Evolutionary conservation across 2,888 invertebrate species (phyloP), one percentile per base, ranked within the genome.

Genomic region (Sinopyrophorus schimmeli): DNA sequence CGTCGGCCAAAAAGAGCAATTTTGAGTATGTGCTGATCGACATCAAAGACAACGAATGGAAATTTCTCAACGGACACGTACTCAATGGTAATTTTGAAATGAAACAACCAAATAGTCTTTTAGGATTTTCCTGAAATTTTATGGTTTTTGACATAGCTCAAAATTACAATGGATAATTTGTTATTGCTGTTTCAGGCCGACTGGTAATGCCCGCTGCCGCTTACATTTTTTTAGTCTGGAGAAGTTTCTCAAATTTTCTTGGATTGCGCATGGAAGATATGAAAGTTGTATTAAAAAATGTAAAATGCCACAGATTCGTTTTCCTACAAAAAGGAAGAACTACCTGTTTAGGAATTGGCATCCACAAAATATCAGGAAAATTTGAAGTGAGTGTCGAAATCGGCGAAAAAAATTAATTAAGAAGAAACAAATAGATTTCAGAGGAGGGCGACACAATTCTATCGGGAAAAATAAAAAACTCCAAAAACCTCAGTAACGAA

Each of bases 11-110:
- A 62, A 80, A 80, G 44, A 82, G 82, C 18, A 84, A 86, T 0
- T 86, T 87, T 59, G 76, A 84, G 28, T 73, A 76, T 0, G 77
- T 86, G 10, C 69, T 77, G 12, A 75, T 88, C 60, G 77, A 80
- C 10, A 73, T 85, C 3, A 71, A 72, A 0, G 83, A 85, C 54
- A 85, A 86, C 47, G 81, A 83, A 61, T 82, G 80, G 64, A 83
- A 85, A 38, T 92, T 81, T 64, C 77, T 92, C 71, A 73, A 75
- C 17, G 92, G 90, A 0, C 94, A 95, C 71, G 79, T 84, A 5
- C 87, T 95, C 51, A 92, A 95, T 71, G 90, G 93, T 81, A 72
- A 80, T 14, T 24, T 24, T n/a, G n/a, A n/a, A n/a, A n/a, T n/a
- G n/a, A n/a, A n/a, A n/a, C n/a, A n/a, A n/a, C n/a, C n/a, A n/a